A percentile compares a stretch with the other conserved stretches of the same genome.
phyloP scores from a whole-genome alignment of 1,140 invertebrate species.

The Myzus persicae region DNA sequence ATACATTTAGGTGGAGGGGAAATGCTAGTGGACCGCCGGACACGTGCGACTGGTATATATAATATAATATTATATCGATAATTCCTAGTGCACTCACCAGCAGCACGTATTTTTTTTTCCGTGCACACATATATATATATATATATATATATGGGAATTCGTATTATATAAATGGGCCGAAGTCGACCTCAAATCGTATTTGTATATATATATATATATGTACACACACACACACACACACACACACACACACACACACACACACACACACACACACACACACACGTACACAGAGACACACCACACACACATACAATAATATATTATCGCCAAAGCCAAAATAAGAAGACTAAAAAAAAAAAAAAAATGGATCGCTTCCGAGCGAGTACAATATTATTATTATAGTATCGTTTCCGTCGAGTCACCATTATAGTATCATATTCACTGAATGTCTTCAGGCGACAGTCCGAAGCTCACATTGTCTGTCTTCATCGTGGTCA shows the following conservation, averaged over 20 bases:
- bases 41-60: background rate
- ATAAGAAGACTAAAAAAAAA: background rate
- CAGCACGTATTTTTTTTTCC: background rate
- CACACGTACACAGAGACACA: no score
- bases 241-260: background rate
- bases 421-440: background rate
- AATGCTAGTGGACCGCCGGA: background rate
- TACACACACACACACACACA: background rate
- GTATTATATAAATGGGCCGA: background rate
- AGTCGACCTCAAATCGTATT: background rate
- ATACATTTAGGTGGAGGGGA: background rate
- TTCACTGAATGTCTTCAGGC: slow-evolving; percentile 46
- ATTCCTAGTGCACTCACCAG: background rate
- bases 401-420: background rate
- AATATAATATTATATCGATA: background rate
- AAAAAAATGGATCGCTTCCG: background rate
- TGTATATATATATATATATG: background rate
- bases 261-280: background rate
- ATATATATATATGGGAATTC: no score
- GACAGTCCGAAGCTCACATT: slow-evolving; percentile 37
- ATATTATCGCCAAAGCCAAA: background rate
- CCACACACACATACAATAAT: background rate
- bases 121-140: background rate
- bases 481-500: slow-evolving; percentile 52
- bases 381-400: background rate